Conservation (phyloP, 2,888 invertebrate species). For the Callyntrura sp. region DNA sequence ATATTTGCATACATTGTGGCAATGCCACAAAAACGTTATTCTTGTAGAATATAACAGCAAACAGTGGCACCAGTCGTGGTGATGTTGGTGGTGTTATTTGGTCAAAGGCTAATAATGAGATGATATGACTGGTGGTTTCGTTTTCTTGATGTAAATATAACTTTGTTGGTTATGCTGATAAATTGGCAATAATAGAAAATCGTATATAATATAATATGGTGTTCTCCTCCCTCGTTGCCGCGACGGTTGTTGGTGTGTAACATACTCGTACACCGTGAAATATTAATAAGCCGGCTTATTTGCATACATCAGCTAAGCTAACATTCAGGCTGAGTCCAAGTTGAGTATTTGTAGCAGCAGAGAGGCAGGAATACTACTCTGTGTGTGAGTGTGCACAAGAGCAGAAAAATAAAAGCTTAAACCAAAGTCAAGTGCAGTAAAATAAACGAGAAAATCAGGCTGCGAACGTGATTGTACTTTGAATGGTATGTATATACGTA, state of each 20-base stretch:
- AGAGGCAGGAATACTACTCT: too few species aligned
- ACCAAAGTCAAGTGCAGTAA: constrained; percentile 45
- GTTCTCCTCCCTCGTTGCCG: neutral
- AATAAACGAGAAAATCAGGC: constrained; percentile 16
- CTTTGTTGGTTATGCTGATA: neutral
- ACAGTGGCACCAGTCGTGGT: neutral
- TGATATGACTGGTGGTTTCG: neutral
- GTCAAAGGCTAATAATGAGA: neutral
- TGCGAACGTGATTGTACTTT: neutral
- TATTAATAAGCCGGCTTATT: constrained; percentile 51
- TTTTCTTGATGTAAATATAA: neutral
- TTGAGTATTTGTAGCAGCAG: too few species aligned
- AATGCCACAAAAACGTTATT: too few species aligned
- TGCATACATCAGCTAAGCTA: constrained; percentile 13
- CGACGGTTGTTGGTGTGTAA: too few species aligned
- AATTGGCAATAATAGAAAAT: constrained; percentile 11
- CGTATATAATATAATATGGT: neutral
- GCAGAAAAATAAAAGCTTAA: neutral
- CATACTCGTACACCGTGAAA: constrained; percentile 26
- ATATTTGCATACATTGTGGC: too few species aligned
- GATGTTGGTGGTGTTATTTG: neutral
- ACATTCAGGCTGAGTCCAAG: neutral
- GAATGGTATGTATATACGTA: too few species aligned
- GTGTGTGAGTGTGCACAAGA: too few species aligned
- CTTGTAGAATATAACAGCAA: too few species aligned